Conservation (phyloP, 2,113 vertebrate genomes). For the Felis catus region F.catus_Fca126_mat1.0 CM031418.1:72076501-72077000, state of each 20-base stretch:
- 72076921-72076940: neutral
- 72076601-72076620: conserved; percentile 6
- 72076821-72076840: neutral
- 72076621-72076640: conserved; percentile 24
- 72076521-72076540: conserved; percentile 17
- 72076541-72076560: neutral
- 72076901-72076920: neutral
- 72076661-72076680: neutral
- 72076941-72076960: neutral
- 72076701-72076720: neutral
- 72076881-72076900: neutral
- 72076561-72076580: conserved; percentile 1
- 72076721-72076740: neutral
- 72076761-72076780: neutral
- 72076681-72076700: neutral
- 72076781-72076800: neutral
- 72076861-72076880: neutral
- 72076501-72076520: conserved; percentile 26
- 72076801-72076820: neutral
- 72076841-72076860: neutral
- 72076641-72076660: conserved; percentile 32
- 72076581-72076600: neutral
- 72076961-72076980: neutral
- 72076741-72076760: neutral
- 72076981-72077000: neutral